Evolutionary conservation across 2,888 invertebrate genomes (phyloP).

Genomic region (Piscicola geometra): DNA sequence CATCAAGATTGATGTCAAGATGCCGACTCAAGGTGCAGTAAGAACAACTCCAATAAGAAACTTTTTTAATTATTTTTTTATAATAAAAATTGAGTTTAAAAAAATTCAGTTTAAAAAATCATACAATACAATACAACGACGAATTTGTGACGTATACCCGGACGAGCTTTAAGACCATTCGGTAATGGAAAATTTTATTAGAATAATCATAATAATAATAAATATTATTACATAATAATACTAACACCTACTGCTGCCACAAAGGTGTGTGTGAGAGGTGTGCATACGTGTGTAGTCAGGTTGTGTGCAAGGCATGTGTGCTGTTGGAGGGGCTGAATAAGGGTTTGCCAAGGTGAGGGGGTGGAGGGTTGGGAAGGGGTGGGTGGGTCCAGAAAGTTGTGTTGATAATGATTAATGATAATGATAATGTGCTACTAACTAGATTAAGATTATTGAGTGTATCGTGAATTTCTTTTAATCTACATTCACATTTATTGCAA

Average conservation of each 20-base stretch:
- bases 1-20: constrained; percentile 73
- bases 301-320: constrained; percentile 91
- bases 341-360: constrained; percentile 67
- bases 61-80: too few relatives aligned
- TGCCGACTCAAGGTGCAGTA: constrained; percentile 67
- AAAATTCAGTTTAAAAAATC: too few relatives aligned
- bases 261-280: constrained; percentile 70
- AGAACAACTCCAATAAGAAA: too few relatives aligned
- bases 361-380: too few relatives aligned
- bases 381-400: too few relatives aligned
- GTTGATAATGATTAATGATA: too few relatives aligned
- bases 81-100: too few relatives aligned
- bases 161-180: neutral
- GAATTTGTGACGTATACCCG: neutral
- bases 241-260: neutral
- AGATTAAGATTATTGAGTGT: too few relatives aligned
- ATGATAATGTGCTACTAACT: too few relatives aligned
- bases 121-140: too few relatives aligned
- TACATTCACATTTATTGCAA: too few relatives aligned
- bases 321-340: constrained; percentile 86
- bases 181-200: neutral
- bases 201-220: constrained; percentile 3
- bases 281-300: constrained; percentile 78
- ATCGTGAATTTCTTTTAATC: too few relatives aligned
- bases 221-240: neutral